Base-by-base conservation (phyloP, 2,888 invertebrate species). In the Callinectes sapidus region DNA sequence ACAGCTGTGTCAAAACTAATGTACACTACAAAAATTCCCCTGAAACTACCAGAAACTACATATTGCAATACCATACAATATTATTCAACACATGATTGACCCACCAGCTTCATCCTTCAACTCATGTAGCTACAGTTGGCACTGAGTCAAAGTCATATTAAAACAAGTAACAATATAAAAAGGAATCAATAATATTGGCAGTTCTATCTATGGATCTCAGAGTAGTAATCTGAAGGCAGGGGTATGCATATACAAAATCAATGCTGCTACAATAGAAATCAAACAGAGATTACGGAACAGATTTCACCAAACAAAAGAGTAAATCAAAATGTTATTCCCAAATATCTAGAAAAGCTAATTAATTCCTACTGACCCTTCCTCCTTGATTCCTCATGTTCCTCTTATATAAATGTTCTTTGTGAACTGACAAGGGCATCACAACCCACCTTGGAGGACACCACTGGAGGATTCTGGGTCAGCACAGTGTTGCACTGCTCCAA, bases 401-500 rank as follows among this genome's bases (percentile, higher is more conserved):
- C 61, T 61, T 23, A 23, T 5, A 61, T 18, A 61, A 23, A 23
- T 71, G n/a, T 28, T 28, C 71, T 71, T 28, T 71, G 28, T 71
- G 71, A 71, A n/a, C 28, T 28, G 28, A n/a, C 16, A 8, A 54
- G 3, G 48, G 28, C 71, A 71, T n/a, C 71, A 18, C 71, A 3
- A 92, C 85, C 55, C 32, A 92, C 92, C 92, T 92, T 92, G 48
- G 89, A 35, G 14, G 87, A 81, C 28, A 66, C 71, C 55, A 77
- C 35, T 16, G 90, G 92, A 8, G 92, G 88, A 28, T 95, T 95
- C 93, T 95, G 92, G 95, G 95, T 93, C 96, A 96, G 91, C 85
- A 48, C 55, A 28, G 89, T 87, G 35, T 39, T 91, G 61, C 95
- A 95, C 93, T 95, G 92, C 95, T 95, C 94, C 96, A 96, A 92